Base-by-base conservation (phyloP, 1,140 invertebrate genomes). In the Telenomus remus region DNA sequence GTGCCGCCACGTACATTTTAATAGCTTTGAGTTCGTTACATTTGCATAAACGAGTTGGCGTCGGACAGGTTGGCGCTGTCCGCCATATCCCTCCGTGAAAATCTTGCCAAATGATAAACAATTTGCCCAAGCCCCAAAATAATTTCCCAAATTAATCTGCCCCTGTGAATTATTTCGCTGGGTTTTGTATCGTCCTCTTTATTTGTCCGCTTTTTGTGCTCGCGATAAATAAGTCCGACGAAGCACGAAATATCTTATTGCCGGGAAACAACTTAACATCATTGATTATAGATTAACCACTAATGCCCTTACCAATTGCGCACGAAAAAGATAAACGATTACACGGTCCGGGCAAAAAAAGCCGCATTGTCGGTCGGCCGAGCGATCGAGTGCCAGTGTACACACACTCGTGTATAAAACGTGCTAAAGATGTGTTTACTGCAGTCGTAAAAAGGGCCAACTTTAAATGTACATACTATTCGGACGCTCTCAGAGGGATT, bases 361-460 rank as follows among this genome's bases (percentile, higher is more conserved):
- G 44, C 49, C 9, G 19, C 59, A 69, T 63, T 76, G 72, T 68
- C 19, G 61, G 61, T 53, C 13, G 49, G 70, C 39, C 11, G 55
- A 51, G 48, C 64, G 65, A 76, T 76, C 65, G 72, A 76, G 54
- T 76, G 49, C 34, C 54, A 46, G 35, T 59, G 72, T 64, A 75
- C 48, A 75, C 48, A 69, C 39, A 49, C 57, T 48, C 35, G 37
- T 60, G 55, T 50, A 76, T 55, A 69, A 70, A 76, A 70, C 60
- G 64, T 54, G 48, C 54, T 76, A 65, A 76, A 76, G 59, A 76
- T 65, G 73, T 76, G 65, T 76, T 76, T 76, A 76, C 65, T 76
- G 49, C 73, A 56, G 55, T 76, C 65, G 55, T 76, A 76, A 76
- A 76, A 76, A 65, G 50, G 53, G 47, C 49, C 65, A 60, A 76